Base-by-base conservation (phyloP, 2,797 vertebrate species). In the Aratinga solstitialis region DNA sequence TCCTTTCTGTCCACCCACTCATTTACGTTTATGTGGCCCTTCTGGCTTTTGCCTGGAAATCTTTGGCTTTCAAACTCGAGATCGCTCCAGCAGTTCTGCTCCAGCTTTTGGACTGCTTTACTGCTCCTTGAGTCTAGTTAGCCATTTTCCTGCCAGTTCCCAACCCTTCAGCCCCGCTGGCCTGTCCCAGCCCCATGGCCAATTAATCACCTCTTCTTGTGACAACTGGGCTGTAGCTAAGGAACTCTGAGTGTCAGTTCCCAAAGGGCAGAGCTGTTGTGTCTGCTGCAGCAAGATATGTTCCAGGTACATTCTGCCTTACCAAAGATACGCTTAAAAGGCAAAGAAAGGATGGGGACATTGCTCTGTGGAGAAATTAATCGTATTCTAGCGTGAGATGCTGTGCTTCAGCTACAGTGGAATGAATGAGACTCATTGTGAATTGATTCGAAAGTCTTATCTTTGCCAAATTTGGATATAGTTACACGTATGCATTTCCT, bases 1-100 rank as follows among this genome's bases (percentile, higher is more conserved):
- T 91, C 92, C 14, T 3, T 50, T 69, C 93, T 84, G 94, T 95
- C 96, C 94, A 29, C 95, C 96, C 97, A 94, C 97, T 96, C 92
- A 69, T 59, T 95, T 96, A 88, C 87, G 56, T 94, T 95, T 69
- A 51, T 72, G 62, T 9, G 84, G 81, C 69, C 85, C 95, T 97
- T 88, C 87, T 94, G 94, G 87, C 86, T 96, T 80, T 82, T 97
- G 97, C 96, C 96, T 97, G 97, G 97, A 97, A 97, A 80, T 94
- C 86, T 87, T 96, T 97, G 96, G 97, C 95, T 92, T 74, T 38
- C 78, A 58, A 74, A 51, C n/a, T 58, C 58, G 68, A 90, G 77
- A 87, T 84, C 67, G 76, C 85, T 96, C 89, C 92, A 93, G 89
- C 74, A 80, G 67, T 91, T 95, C 84, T 87, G 56, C 72, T 96